Base-by-base conservation (phyloP, 2,888 invertebrate genomes). In the Thymelicus acteon region DNA sequence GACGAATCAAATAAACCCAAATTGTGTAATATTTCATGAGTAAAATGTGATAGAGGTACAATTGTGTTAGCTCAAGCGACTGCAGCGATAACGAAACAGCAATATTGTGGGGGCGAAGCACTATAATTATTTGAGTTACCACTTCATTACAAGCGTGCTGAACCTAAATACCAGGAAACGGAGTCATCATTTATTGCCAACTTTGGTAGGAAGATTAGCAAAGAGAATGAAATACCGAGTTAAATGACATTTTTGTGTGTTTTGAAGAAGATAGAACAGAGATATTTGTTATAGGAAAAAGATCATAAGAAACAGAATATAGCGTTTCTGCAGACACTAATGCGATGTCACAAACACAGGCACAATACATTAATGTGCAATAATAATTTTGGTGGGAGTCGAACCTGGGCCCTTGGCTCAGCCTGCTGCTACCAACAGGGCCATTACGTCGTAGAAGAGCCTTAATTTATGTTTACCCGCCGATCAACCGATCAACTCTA, bases 151-250 rank as follows among this genome's bases (percentile, higher is more conserved):
- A 80, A 83, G 80, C 85, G 82, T 84, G 85, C 80, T 73, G 78
- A 80, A 85, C 85, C 86, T 87, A 87, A 87, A 89, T 87, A 88
- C 85, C 85, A 79, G 74, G 77, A 79, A 82, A 79, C 72, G 71
- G 76, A 82, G 76, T 78, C 77, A 79, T 82, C 74, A 75, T 75
- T 75, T 77, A 76, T 81, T 83, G 78, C 76, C 74, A 78, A 75
- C 76, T 74, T 68, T 71, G 67, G 75, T 73, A 76, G 75, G 76
- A 74, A 24, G 48, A 57, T 60, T 65, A 31, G 19, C 66, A 66
- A 57, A 71, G 66, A 71, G 7, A 64, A 48, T 39, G n/a, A n/a
- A 13, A 37, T 44, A 15, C 13, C 12, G 13, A 47, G 54, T 48
- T 12, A 48, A 48, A 13, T 12, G 6, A 48, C 48, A 48, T 48